These are phyloP conservation scores for Turdus rufiventris DNA, from an alignment of 2,113 vertebrate genomes.

Conservation along the genomic window DNA sequence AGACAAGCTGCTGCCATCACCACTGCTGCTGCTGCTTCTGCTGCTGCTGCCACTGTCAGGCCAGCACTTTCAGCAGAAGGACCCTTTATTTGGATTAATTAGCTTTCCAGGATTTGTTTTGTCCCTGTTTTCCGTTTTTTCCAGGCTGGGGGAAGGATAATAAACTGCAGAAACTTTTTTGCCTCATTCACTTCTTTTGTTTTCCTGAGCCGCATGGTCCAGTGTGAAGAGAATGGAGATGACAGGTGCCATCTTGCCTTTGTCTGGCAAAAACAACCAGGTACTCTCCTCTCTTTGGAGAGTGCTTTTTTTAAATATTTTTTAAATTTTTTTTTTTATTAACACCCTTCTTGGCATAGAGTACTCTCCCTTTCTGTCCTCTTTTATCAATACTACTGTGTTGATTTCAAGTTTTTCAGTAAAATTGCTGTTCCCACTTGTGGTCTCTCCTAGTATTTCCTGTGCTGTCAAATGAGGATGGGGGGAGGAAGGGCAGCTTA, in stretches of 20 bases:
- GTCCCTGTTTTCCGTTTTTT: neutral
- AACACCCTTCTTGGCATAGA: neutral
- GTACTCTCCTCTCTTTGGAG: too few relatives aligned
- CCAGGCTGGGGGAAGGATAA: neutral
- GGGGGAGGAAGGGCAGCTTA: neutral
- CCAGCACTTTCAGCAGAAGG: neutral
- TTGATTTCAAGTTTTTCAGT: neutral
- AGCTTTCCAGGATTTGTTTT: neutral
- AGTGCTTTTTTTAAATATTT: neutral
- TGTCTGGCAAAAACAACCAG: neutral
- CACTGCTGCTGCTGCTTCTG: neutral
- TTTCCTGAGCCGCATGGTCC: neutral
- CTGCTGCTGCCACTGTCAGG: neutral
- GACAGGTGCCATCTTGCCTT: neutral
- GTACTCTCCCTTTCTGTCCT: too few relatives aligned
- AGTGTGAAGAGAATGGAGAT: neutral
- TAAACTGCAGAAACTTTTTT: neutral
- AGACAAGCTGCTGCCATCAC: neutral
- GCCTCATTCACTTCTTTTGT: neutral
- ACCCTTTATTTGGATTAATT: neutral
- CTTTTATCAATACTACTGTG: fast-evolving
- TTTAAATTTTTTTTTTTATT: too few relatives aligned
- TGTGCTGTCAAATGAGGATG: neutral
- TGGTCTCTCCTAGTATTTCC: neutral
- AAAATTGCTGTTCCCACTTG: neutral